These are phyloP conservation scores for Drosophila colorata DNA, from an alignment of 2,888 invertebrate species.

Conservation along the genomic window DNA sequence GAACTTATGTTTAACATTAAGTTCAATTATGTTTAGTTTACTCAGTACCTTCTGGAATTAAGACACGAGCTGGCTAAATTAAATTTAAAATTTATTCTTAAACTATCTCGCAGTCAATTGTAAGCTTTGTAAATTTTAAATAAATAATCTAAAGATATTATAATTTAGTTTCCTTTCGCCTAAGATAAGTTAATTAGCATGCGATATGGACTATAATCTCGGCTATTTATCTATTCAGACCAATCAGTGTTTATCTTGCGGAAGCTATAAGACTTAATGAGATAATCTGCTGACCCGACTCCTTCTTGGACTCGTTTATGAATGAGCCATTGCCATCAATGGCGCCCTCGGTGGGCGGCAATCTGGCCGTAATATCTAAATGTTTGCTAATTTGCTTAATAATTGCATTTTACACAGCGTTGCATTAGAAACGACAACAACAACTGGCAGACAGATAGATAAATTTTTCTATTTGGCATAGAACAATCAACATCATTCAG, in stretches of 20 bases:
- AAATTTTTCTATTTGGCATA: conserved; percentile 65
- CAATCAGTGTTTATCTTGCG: conserved; percentile 55
- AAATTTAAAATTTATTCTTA: too few relatives aligned
- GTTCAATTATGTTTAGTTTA: too few relatives aligned
- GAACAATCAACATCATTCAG: conserved; percentile 79
- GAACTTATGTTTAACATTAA: too few relatives aligned
- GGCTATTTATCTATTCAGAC: conserved; percentile 19
- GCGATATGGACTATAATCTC: conserved; percentile 9
- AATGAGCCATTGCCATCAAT: conserved; percentile 63
- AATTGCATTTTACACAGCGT: conserved; percentile 66
- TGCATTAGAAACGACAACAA: conserved; percentile 55
- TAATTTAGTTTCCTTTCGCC: too few relatives aligned
- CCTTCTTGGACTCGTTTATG: conserved; percentile 50
- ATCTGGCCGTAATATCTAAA: conserved; percentile 69
- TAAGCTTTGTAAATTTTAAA: too few relatives aligned
- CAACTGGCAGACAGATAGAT: conserved; percentile 61
- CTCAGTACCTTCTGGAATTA: too few relatives aligned
- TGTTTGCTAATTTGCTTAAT: conserved; percentile 78
- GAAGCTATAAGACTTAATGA: conserved; percentile 67
- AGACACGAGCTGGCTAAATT: too few relatives aligned
- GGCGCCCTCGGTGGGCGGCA: conserved; percentile 64
- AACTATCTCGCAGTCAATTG: too few relatives aligned
- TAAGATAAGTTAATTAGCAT: background rate
- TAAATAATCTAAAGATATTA: too few relatives aligned
- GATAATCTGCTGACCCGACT: conserved; percentile 37